Base-by-base conservation (phyloP, 2,113 vertebrate genomes). In the Apaloderma vittatum region DNA sequence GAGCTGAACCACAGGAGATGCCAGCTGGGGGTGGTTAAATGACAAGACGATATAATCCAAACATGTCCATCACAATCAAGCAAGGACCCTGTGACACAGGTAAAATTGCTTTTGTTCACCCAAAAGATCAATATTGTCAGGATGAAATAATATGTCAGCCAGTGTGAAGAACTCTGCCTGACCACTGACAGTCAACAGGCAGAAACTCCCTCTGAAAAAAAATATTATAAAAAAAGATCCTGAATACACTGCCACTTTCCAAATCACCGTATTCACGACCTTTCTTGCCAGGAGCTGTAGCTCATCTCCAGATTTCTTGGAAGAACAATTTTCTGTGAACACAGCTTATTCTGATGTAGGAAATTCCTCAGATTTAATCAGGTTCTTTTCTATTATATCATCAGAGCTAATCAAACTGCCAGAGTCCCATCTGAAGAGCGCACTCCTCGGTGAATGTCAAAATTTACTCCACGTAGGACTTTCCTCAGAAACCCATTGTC, bases 51-150 rank as follows among this genome's bases (percentile, higher is more conserved):
- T 86, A 88, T 70, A 92, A 94, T 91, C 87, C 77, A 90, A 85
- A 94, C 40, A 55, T 48, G 80, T 94, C 81, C 83, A 94, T 90
- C 96, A 84, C 57, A 73, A 95, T 85, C 5, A 8, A 81, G 77
- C 76, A 90, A 92, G 55, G 71, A 81, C 68, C 90, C 58, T 40
- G 32, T 87, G 86, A 91, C 93, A 93, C 40, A 48, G 13, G 88
- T 77, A 94, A 95, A 93, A 97, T 95, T 93, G 94, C 90, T 96
- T 96, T 89, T 76, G 55, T 94, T 75, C 55, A 74, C 51, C 63
- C 19, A 1, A 73, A 94, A 93, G 81, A 95, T 94, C 94, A 94
- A 63, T 95, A 90, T 55, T 93, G 91, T 90, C 95, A 94, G 77
- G 81, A 91, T 83, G 73, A 96, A 95, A 96, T 88, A 95, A 82